Conservation (phyloP, 2,113 vertebrate species). For the Eonycteris spelaea region DNA sequence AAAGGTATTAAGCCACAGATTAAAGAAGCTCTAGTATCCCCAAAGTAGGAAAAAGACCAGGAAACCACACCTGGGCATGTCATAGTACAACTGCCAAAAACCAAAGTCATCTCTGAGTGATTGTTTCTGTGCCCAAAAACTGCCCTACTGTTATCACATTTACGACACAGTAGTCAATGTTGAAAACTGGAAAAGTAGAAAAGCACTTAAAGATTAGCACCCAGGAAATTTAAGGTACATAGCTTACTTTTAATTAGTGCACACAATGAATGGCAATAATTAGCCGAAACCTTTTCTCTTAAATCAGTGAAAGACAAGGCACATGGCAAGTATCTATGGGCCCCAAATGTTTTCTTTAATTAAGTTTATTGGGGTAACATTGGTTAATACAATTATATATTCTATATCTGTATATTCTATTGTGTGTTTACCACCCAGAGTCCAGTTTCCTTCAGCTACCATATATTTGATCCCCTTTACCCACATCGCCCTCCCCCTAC, state of each 20-base stretch:
- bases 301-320: neutral
- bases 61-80: neutral
- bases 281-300: neutral
- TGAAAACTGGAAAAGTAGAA: neutral
- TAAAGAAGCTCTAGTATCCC: neutral
- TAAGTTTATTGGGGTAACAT: too few species aligned
- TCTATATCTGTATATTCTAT: too few species aligned
- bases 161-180: neutral
- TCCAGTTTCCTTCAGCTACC: too few species aligned
- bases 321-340: neutral
- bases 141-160: neutral
- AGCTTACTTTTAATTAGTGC: neutral
- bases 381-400: too few species aligned
- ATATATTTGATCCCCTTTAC: too few species aligned
- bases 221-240: neutral
- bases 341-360: neutral
- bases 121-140: neutral
- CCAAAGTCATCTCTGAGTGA: neutral
- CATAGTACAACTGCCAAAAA: neutral
- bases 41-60: neutral
- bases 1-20: neutral
- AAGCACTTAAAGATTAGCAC: neutral
- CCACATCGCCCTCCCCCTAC: too few species aligned
- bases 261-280: neutral
- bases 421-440: too few species aligned